Evolutionary conservation across 2,113 vertebrate species (phyloP), one percentile per base, ranked within the genome.

Genomic region (Etia nguti): DNA sequence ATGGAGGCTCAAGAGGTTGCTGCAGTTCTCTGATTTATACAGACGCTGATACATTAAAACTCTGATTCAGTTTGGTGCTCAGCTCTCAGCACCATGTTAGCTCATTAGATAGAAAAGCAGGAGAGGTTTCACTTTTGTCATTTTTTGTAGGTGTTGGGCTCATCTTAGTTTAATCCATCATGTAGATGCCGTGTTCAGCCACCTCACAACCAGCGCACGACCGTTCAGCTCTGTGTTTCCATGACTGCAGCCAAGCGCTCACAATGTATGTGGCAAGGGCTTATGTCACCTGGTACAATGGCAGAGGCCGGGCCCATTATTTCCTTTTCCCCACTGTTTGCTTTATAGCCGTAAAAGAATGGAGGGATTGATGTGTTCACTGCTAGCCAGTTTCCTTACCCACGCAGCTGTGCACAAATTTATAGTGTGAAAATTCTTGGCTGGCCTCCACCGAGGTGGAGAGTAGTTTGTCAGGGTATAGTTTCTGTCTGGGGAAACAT

Each of bases 61-160:
- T 91, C 22, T 18, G 73, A 90, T 95, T 90, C 88, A 93, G 94
- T 95, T 85, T 83, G 80, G 60, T 18, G 55, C 34, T 84, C 43
- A 77, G 31, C 83, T 82, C 88, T 89, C 84, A 12, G 20, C 59
- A 79, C 81, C 62, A 13, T 89, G 54, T 89, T 52, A 62, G 81
- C 55, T 59, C 57, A 79, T 82, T 31, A 52, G 22, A 57, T 73
- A 70, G 54, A 90, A 89, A 89, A 92, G 83, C 85, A 55, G 36
- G 18, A 83, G 80, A 68, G 88, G 52, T 85, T 89, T 82, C 73
- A 29, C 12, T 5, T 77, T 52, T 7, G 79, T 65, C 85, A 10
- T 86, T 91, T 91, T 65, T 92, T 85, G 82, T 70, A 86, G 87
- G 90, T 90, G 88, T 85, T 59, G 90, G 87, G 84, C 84, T 92